Conservation (phyloP, 2,888 invertebrate genomes). For the Trachelus tabidus region DNA sequence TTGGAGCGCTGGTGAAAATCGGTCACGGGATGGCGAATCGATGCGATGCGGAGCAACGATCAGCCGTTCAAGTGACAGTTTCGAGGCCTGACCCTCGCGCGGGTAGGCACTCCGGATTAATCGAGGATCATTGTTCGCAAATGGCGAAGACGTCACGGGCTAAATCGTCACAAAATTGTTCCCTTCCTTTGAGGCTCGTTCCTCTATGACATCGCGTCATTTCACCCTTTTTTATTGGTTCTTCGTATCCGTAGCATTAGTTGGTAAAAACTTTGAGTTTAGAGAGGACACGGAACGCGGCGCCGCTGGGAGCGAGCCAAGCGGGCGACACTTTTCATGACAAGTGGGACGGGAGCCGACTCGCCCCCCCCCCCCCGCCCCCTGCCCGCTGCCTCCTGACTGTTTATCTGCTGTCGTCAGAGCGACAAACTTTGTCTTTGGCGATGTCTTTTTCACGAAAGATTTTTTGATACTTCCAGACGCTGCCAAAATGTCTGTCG, state of each 20-base stretch:
- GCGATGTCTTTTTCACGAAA: background rate
- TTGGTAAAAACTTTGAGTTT: background rate
- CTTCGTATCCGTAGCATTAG: background rate
- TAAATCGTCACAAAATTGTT: conserved; percentile 6
- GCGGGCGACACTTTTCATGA: background rate
- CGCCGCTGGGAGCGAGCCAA: background rate
- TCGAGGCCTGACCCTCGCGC: background rate
- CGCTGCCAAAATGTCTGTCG: background rate
- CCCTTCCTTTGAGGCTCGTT: background rate
- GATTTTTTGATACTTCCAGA: background rate
- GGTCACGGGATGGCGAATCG: background rate
- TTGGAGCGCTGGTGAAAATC: background rate
- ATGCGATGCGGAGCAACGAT: background rate
- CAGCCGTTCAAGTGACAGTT: background rate
- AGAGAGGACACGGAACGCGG: background rate
- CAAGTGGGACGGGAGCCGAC: background rate
- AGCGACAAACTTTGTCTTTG: background rate
- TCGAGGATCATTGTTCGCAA: background rate
- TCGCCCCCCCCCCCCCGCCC: too few relatives aligned
- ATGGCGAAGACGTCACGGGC: background rate
- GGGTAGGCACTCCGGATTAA: background rate
- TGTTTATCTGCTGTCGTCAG: background rate
- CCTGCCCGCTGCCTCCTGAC: background rate
- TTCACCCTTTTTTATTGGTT: background rate
- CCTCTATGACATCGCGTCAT: background rate